Percentiles rank a stretch among this genome's conserved stretches.
These are phyloP conservation scores for Pteria penguin DNA, from an alignment of 2,888 invertebrate genomes.

Conservation along the genomic window DNA sequence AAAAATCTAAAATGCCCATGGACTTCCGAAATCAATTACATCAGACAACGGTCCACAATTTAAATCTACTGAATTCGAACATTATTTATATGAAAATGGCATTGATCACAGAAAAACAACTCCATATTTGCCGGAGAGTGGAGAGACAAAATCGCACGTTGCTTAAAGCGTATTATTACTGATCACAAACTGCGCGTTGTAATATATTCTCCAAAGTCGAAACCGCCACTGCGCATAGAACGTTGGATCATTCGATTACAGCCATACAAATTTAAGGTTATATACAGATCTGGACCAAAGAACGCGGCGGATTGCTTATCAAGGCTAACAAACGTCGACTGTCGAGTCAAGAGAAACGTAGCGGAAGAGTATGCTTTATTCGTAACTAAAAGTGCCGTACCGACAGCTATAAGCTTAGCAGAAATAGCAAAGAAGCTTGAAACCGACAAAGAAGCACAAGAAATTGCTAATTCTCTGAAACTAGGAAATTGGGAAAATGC, in stretches of 20 bases:
- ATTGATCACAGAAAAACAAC: neutral
- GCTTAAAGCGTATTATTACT: slow-evolving; percentile 12
- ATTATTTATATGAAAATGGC: neutral
- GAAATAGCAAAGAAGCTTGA: too few species aligned
- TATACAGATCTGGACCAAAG: neutral
- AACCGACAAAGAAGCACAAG: too few species aligned
- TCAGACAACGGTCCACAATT: neutral
- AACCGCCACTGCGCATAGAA: slow-evolving; percentile 41
- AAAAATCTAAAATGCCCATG: too few species aligned
- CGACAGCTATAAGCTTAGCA: neutral
- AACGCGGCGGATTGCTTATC: neutral
- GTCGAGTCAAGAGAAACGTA: neutral
- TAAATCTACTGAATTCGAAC: neutral
- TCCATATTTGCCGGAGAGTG: neutral
- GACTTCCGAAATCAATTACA: neutral
- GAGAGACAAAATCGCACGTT: slow-evolving; percentile 2
- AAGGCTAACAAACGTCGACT: neutral
- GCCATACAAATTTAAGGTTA: slow-evolving; percentile 20
- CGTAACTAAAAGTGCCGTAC: neutral
- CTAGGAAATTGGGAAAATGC: neutral
- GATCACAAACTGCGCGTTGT: slow-evolving; percentile 39
- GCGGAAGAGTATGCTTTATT: neutral
- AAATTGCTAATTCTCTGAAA: neutral
- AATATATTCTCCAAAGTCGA: slow-evolving; percentile 35
- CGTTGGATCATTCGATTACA: slow-evolving; percentile 33